These are phyloP conservation scores for Lepus townsendii DNA, from an alignment of 2,797 vertebrate species.

Conservation along the genomic window DNA sequence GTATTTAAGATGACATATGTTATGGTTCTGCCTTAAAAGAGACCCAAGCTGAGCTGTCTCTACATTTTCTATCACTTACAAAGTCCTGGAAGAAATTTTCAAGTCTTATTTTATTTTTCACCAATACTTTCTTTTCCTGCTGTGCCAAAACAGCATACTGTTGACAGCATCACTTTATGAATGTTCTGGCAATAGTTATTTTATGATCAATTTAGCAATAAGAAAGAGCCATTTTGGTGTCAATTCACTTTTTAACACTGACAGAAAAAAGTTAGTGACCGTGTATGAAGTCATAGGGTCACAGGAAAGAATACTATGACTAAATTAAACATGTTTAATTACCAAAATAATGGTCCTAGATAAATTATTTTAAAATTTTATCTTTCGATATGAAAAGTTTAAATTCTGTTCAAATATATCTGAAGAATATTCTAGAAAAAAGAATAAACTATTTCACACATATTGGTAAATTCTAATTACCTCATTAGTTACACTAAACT, in stretches of 20 bases:
- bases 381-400: conserved; percentile 5
- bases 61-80: conserved; percentile 42
- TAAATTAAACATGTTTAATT: conserved; percentile 62
- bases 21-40: conserved; percentile 27
- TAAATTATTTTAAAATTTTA: conserved; percentile 28
- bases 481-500: neutral
- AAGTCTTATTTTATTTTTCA: conserved; percentile 77
- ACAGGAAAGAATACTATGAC: conserved; percentile 47
- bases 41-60: neutral
- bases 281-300: conserved; percentile 60
- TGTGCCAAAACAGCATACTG: conserved; percentile 79
- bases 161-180: conserved; percentile 82
- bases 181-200: conserved; percentile 77
- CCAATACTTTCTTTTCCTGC: conserved; percentile 74
- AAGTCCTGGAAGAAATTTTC: conserved; percentile 70
- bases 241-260: conserved; percentile 77
- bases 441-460: neutral
- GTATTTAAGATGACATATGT: conserved; percentile 58
- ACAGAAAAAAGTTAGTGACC: conserved; percentile 81
- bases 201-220: conserved; percentile 80
- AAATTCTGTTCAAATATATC: conserved; percentile 28
- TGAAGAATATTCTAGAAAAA: neutral
- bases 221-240: conserved; percentile 70
- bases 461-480: neutral
- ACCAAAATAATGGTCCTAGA: conserved; percentile 65